Evolutionary conservation across 1,140 invertebrate species (phyloP).

Genomic region (Coelopa frigida): DNA sequence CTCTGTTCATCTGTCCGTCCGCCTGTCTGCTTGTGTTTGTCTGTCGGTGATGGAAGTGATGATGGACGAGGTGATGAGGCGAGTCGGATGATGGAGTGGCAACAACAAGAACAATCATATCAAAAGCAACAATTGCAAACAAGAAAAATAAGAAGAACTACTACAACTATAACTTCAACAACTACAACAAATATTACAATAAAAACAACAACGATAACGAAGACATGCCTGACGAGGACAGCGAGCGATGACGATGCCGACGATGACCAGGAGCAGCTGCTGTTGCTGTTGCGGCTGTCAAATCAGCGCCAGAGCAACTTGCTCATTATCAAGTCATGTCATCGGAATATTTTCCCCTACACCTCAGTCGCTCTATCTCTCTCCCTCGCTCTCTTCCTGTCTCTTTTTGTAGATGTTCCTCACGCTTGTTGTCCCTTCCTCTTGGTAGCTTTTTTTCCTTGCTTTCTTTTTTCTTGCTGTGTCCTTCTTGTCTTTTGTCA

Average conservation of each 20-base stretch:
- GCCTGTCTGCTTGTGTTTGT: no score
- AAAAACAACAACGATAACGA: neutral
- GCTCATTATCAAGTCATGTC: conserved; percentile 14
- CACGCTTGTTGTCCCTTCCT: neutral
- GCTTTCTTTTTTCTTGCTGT: neutral
- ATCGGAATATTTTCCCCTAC: conserved; percentile 1
- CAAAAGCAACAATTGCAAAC: neutral
- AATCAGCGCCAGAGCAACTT: no score
- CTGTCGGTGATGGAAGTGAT: no score
- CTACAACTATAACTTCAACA: neutral
- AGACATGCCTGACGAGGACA: conserved; percentile 7
- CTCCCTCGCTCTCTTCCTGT: neutral
- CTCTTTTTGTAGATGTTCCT: neutral
- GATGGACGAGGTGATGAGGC: neutral
- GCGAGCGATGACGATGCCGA: conserved; percentile 13
- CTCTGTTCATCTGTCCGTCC: no score
- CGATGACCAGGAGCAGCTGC: conserved; percentile 17
- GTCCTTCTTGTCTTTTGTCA: no score
- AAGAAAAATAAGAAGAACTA: neutral
- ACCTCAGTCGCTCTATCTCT: neutral
- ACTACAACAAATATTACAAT: neutral
- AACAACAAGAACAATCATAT: neutral
- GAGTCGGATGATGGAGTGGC: neutral
- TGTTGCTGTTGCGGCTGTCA: conserved; percentile 9
- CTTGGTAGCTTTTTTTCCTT: neutral